phyloP scores from a whole-genome alignment of 1,140 invertebrate species.

The Meloidogyne hapla region DNA sequence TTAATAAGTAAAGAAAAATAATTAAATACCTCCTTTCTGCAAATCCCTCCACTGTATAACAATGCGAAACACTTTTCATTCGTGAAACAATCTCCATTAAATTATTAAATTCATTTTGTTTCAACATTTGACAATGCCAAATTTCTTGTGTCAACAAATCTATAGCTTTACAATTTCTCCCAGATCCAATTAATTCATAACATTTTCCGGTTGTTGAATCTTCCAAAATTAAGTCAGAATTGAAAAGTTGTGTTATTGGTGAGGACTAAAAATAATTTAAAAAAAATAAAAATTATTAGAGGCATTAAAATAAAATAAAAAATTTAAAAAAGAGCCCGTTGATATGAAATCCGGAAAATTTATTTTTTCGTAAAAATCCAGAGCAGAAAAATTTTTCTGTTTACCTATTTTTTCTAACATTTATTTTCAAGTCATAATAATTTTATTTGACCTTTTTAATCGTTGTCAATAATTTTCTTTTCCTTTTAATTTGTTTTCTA shows the following conservation, averaged over 20 bases:
- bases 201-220: neutral
- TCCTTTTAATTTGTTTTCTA: neutral
- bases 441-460: neutral
- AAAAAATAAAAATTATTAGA: neutral
- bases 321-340: no score
- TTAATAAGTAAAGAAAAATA: neutral
- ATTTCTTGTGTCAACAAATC: constrained; percentile 39
- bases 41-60: constrained; percentile 22
- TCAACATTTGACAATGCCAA: constrained; percentile 44
- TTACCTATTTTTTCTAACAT: no score
- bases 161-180: constrained; percentile 52
- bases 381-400: no score
- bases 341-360: no score
- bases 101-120: constrained; percentile 38
- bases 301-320: no score
- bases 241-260: neutral
- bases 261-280: neutral
- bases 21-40: constrained; percentile 13
- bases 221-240: neutral
- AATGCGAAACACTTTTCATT: constrained; percentile 16
- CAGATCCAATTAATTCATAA: constrained; percentile 48
- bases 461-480: neutral
- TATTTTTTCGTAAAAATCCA: no score
- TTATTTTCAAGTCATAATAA: no score
- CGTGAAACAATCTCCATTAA: constrained; percentile 32